Percentiles rank a stretch among this genome's conserved stretches.
phyloP scores from a whole-genome alignment of 2,888 invertebrate genomes.

The Torymus aiolomorphi region DNA sequence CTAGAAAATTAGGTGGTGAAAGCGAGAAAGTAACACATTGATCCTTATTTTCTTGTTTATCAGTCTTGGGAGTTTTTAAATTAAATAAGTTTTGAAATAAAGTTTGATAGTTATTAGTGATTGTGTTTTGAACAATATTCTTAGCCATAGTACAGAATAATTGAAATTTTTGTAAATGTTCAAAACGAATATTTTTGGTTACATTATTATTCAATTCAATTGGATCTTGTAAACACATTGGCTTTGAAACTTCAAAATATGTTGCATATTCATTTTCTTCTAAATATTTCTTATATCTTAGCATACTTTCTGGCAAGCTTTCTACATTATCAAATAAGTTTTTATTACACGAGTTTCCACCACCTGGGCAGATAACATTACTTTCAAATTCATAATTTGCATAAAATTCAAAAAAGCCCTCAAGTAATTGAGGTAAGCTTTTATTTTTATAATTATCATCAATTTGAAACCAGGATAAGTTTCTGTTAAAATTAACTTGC shows the following conservation, averaged over 20 bases:
- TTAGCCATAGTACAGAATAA: constrained; percentile 65
- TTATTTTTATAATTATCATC: constrained; percentile 62
- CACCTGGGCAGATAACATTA: constrained; percentile 80
- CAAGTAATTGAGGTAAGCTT: constrained; percentile 78
- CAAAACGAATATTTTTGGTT: constrained; percentile 71
- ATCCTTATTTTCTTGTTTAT: too few species aligned
- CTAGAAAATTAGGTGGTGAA: too few species aligned
- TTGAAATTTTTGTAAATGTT: constrained; percentile 67
- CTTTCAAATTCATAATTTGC: constrained; percentile 79
- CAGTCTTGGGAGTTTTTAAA: neutral
- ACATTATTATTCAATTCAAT: constrained; percentile 81
- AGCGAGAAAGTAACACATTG: too few species aligned
- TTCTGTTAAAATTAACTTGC: constrained; percentile 77
- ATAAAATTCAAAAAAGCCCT: constrained; percentile 83
- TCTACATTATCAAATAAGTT: constrained; percentile 71
- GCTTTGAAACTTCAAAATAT: constrained; percentile 59
- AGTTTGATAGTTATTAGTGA: constrained; percentile 55
- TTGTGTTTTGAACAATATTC: constrained; percentile 62
- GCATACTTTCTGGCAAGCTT: constrained; percentile 75
- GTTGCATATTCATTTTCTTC: constrained; percentile 31
- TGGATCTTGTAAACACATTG: constrained; percentile 82
- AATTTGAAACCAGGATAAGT: neutral
- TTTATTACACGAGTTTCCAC: constrained; percentile 77
- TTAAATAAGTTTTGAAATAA: constrained; percentile 27
- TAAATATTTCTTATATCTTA: constrained; percentile 75